Conservation (phyloP, 2,888 invertebrate species). For the Diaperis boleti region DNA sequence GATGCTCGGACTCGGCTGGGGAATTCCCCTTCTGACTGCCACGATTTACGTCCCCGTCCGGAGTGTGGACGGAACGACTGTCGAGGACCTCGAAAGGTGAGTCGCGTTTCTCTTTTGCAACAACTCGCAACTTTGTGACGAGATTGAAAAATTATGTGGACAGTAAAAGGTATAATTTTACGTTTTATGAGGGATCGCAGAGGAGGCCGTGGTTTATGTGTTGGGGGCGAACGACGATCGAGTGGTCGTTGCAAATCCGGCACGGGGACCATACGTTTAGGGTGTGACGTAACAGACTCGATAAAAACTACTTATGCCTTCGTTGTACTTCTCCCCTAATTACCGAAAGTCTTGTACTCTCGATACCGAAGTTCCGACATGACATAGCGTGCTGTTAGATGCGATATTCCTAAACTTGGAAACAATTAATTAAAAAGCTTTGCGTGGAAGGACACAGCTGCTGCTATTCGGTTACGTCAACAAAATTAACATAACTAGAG, state of each 20-base stretch:
- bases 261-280: too few species aligned
- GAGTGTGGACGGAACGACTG: constrained; percentile 67
- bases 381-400: too few species aligned
- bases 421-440: constrained; percentile 13
- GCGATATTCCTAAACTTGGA: constrained; percentile 1
- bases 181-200: not conserved
- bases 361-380: too few species aligned
- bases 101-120: constrained; percentile 59
- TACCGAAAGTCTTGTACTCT: too few species aligned
- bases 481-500: too few species aligned
- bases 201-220: not conserved
- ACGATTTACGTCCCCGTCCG: constrained; percentile 77
- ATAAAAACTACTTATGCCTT: too few species aligned
- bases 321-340: too few species aligned
- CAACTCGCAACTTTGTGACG: too few species aligned
- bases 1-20: constrained; percentile 89
- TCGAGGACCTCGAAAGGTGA: constrained; percentile 71
- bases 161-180: constrained; percentile 7
- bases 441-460: not conserved
- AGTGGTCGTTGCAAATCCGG: too few species aligned
- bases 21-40: constrained; percentile 77
- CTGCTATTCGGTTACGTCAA: too few species aligned
- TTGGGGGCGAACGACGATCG: not conserved
- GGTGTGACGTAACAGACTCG: too few species aligned
- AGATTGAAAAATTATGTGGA: constrained; percentile 23